These are phyloP conservation scores for Diploscapter pachys DNA, from an alignment of 1,140 invertebrate species.

Conservation along the genomic window DNA sequence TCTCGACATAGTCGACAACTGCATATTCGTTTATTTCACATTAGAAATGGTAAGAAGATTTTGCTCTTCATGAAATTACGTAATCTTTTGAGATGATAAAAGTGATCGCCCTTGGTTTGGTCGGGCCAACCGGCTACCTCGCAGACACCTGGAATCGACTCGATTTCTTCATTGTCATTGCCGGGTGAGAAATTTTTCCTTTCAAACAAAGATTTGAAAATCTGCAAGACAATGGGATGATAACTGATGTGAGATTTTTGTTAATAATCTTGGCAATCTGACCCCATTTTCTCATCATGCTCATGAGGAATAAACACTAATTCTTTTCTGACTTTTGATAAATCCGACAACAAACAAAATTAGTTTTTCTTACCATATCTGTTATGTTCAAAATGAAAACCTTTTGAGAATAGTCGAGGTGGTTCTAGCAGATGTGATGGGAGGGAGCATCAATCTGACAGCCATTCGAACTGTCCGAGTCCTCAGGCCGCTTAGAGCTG, in stretches of 20 bases:
- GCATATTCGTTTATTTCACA: constrained; percentile 96
- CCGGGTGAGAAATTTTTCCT: constrained; percentile 71
- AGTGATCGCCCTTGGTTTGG: constrained; percentile 97
- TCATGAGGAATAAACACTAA: too few species aligned
- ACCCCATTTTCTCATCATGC: too few species aligned
- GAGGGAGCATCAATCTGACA: constrained; percentile 95
- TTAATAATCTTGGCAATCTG: too few species aligned
- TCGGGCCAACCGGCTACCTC: constrained; percentile 86
- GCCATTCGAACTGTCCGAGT: constrained; percentile 96
- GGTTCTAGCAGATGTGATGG: constrained; percentile 76
- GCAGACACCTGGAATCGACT: constrained; percentile 93
- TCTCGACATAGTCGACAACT: constrained; percentile 90
- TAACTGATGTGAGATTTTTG: constrained; percentile 11
- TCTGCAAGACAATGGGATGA: constrained; percentile 7
- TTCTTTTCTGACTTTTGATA: background rate
- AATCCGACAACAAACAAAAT: background rate
- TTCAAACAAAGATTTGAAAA: constrained; percentile 9
- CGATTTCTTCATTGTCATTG: constrained; percentile 94
- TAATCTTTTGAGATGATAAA: constrained; percentile 79
- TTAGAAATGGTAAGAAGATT: constrained; percentile 61
- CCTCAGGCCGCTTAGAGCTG: constrained; percentile 86
- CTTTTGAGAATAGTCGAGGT: constrained; percentile 83
- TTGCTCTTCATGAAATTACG: background rate
- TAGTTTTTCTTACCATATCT: background rate
- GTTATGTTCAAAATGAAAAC: constrained; percentile 27